Percentiles rank a stretch among this genome's conserved stretches.
These are phyloP conservation scores for Heteropelma amictum DNA, from an alignment of 2,888 invertebrate genomes.

Conservation along the genomic window DNA sequence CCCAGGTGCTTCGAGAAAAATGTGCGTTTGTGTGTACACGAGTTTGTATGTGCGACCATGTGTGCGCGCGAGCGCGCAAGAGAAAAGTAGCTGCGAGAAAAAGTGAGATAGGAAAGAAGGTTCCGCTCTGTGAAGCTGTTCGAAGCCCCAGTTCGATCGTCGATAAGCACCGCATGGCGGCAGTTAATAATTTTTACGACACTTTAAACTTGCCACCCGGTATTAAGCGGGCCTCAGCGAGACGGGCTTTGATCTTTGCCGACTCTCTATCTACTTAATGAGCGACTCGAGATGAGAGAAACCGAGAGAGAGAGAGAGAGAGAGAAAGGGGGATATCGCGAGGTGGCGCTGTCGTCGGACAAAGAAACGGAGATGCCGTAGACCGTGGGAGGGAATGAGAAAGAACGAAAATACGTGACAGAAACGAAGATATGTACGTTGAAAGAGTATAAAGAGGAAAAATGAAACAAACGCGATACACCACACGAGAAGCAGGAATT, in stretches of 20 bases:
- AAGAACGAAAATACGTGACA: constrained; percentile 40
- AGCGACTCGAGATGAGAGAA: constrained; percentile 58
- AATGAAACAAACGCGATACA: constrained; percentile 23
- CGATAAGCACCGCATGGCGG: constrained; percentile 70
- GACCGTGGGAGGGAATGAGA: constrained; percentile 29
- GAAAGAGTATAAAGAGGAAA: constrained; percentile 36
- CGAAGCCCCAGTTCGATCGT: constrained; percentile 62
- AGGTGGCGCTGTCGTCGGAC: constrained; percentile 19
- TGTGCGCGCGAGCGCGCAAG: background rate
- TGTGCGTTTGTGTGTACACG: background rate
- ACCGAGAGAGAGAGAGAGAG: constrained; percentile 19
- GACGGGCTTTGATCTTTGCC: constrained; percentile 74
- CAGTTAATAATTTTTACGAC: constrained; percentile 75
- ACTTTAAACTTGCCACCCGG: constrained; percentile 75
- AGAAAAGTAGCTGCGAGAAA: constrained; percentile 13
- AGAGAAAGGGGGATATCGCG: constrained; percentile 26
- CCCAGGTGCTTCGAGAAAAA: background rate
- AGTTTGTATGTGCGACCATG: background rate
- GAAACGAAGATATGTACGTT: constrained; percentile 15
- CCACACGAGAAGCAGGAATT: constrained; percentile 31
- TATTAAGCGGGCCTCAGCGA: constrained; percentile 74
- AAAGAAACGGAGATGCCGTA: constrained; percentile 9
- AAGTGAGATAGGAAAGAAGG: constrained; percentile 21
- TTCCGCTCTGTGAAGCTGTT: constrained; percentile 14
- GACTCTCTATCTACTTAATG: constrained; percentile 72